Evolutionary conservation across 2,888 invertebrate genomes (phyloP).

Genomic region (Calliphora vomitoria): DNA sequence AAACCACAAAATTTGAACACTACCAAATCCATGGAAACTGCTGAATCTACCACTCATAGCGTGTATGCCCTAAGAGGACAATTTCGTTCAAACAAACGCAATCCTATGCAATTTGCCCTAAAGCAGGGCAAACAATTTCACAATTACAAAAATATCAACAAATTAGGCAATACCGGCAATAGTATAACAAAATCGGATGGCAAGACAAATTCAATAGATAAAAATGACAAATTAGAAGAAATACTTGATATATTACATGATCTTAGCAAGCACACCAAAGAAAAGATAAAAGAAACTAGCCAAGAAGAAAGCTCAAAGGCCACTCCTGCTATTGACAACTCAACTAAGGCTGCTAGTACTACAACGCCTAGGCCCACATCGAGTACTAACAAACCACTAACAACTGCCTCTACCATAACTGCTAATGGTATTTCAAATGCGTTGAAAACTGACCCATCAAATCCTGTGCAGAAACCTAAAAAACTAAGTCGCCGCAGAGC

Average conservation of each 20-base stretch:
- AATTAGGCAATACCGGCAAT: conserved; percentile 25
- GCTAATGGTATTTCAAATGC: not conserved
- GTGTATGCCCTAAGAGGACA: conserved; percentile 80
- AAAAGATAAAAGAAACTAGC: conserved; percentile 32
- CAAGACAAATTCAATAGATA: conserved; percentile 36
- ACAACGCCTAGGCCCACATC: not conserved
- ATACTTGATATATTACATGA: conserved; percentile 79
- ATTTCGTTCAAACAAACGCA: conserved; percentile 71
- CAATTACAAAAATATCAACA: conserved; percentile 47
- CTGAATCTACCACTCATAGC: conserved; percentile 73
- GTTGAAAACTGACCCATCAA: not conserved
- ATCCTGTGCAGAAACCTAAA: not conserved
- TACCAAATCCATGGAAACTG: conserved; percentile 21
- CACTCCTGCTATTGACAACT: not conserved
- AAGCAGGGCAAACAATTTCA: conserved; percentile 51
- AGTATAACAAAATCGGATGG: conserved; percentile 1
- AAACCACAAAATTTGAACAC: not conserved
- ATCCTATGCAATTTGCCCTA: conserved; percentile 16
- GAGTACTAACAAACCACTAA: not conserved
- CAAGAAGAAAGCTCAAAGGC: not conserved
- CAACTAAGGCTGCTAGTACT: not conserved
- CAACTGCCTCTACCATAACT: not conserved
- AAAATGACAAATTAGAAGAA: conserved; percentile 78
- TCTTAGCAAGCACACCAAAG: conserved; percentile 76
- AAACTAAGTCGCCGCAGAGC: conserved; percentile 31